Base-by-base conservation (phyloP, 2,888 invertebrate species). In the Dolichopus griseipennis region DNA sequence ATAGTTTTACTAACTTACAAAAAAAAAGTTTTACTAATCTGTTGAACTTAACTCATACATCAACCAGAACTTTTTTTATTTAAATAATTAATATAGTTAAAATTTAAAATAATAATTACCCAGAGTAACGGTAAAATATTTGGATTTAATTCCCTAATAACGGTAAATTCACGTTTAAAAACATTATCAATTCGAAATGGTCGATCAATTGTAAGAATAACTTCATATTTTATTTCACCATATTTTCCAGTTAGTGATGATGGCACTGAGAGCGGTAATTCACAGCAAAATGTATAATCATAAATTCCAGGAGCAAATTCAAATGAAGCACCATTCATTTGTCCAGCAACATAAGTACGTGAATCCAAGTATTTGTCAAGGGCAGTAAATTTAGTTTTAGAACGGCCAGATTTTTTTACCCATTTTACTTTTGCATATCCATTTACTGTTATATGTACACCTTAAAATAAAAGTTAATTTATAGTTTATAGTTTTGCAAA, bases 131-230 rank as follows among this genome's bases (percentile, higher is more conserved):
- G 82, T 78, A 89, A 88, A 72, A 85, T 83, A 81, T 94, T 94
- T 70, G 95, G 84, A 81, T 94, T 92, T 74, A 93, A 82, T 3
- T 89, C 86, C 72, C 90, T 88, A 68, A 91, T 85, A 18, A 95
- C 88, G 66, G 89, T 90, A 37, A 64, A 64, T 10, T 10, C 64
- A 18, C 33, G 18, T 20, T 64, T 64, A 20, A 37, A 64, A 37
- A 64, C 37, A 64, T 64, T 34, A 75, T 94, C 92, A 78, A 90
- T 90, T 75, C 90, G 91, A 89, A 91, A 92, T 15, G 93, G 92
- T 37, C 91, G 85, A 77, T 93, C 93, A 27, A 95, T 82, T 5
- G 86, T 87, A 21, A 90, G 88, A 76, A 90, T 90, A 10, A 92
- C 85, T 5, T 87, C 88, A 76, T 94, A 95, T 41, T 90, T 84